Evolutionary conservation across 2,888 invertebrate species (phyloP).

Genomic region (Idaea aversata): DNA sequence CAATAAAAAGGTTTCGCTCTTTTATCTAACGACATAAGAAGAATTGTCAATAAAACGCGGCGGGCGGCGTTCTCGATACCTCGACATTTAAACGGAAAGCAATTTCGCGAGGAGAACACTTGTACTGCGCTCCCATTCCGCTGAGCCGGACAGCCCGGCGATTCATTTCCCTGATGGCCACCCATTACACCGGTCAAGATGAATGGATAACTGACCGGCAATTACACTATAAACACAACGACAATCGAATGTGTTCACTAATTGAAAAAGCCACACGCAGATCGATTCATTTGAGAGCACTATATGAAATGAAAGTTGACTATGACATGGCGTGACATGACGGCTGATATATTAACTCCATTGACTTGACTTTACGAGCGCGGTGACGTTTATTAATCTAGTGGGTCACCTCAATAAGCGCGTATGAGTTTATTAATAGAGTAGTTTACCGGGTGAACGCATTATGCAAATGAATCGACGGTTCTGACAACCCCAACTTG

Average conservation of each 20-base stretch:
- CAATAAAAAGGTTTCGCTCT: slow-evolving; percentile 23
- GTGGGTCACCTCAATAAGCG: slow-evolving; percentile 53
- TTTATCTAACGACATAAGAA: slow-evolving; percentile 46
- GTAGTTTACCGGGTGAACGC: slow-evolving; percentile 41
- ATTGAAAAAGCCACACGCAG: slow-evolving; percentile 72
- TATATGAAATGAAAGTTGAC: slow-evolving; percentile 74
- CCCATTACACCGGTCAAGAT: slow-evolving; percentile 76
- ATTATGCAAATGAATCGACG: slow-evolving; percentile 41
- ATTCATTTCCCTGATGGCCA: slow-evolving; percentile 77
- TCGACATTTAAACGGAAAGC: slow-evolving; percentile 64
- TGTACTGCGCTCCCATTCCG: slow-evolving; percentile 57
- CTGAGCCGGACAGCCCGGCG: slow-evolving; percentile 55
- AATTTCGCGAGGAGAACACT: slow-evolving; percentile 63
- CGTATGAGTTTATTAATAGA: slow-evolving; percentile 56
- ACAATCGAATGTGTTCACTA: slow-evolving; percentile 77
- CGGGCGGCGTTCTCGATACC: slow-evolving; percentile 46
- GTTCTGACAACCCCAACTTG: slow-evolving; percentile 30
- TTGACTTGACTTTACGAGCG: slow-evolving; percentile 70
- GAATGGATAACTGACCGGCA: slow-evolving; percentile 75
- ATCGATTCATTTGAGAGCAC: slow-evolving; percentile 73
- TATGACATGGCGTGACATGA: slow-evolving; percentile 59
- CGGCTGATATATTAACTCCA: slow-evolving; percentile 73
- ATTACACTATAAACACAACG: slow-evolving; percentile 76
- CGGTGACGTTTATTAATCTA: slow-evolving; percentile 72
- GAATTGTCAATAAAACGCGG: slow-evolving; percentile 48